Conservation (phyloP, 2,888 invertebrate genomes). For the Suillia variegata region DNA sequence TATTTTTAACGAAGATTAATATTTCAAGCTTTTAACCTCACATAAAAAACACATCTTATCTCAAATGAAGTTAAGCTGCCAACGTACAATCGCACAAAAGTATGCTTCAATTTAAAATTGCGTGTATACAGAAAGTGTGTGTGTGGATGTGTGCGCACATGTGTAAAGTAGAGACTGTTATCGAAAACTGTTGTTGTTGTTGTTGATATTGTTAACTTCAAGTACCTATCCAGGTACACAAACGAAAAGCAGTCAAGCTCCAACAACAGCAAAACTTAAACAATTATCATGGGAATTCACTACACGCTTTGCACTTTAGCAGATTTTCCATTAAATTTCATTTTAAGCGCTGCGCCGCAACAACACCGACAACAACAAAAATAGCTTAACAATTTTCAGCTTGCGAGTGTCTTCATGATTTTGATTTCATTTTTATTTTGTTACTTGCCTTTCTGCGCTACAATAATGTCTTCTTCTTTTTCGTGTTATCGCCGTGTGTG, state of each 20-base stretch:
- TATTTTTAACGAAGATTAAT: too few species aligned
- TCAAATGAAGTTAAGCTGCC: background rate
- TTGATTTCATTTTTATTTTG: too few species aligned
- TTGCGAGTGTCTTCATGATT: background rate
- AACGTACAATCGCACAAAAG: background rate
- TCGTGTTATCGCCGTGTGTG: background rate
- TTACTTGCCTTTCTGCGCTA: too few species aligned
- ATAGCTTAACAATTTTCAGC: background rate
- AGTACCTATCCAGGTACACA: background rate
- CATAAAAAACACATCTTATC: background rate
- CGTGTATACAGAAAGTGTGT: background rate
- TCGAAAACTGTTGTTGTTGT: background rate
- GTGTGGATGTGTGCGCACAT: background rate
- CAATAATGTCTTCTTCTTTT: slow-evolving; percentile 1
- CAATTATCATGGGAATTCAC: slow-evolving; percentile 37
- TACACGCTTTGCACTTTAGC: slow-evolving; percentile 31
- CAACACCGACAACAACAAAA: slow-evolving; percentile 13
- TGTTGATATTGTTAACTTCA: background rate
- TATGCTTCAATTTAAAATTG: background rate
- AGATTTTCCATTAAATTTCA: slow-evolving; percentile 38
- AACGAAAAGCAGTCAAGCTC: too few species aligned
- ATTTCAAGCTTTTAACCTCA: too few species aligned
- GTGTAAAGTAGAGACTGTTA: background rate
- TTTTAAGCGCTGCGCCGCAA: slow-evolving; percentile 23
- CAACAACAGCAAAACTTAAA: slow-evolving; percentile 12